These are phyloP conservation scores for Dendronephthya gigantea DNA, from an alignment of 64 coral and sea anemone genomes.

Conservation along the genomic window DNA sequence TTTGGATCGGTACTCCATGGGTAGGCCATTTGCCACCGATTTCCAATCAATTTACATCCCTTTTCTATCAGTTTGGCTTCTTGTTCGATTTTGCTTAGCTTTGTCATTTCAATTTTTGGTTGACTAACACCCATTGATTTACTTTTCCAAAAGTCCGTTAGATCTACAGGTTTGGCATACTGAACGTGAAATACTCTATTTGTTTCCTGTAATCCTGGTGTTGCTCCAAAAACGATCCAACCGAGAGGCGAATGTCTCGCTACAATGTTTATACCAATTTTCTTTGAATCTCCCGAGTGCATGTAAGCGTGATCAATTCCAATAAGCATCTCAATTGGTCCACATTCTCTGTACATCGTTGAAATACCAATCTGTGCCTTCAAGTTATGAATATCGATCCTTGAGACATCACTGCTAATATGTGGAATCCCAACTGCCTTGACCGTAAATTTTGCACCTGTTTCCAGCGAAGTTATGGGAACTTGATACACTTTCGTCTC, in stretches of 20 bases:
- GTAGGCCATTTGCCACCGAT: background rate
- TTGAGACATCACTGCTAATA: background rate
- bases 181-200: constrained; percentile 16
- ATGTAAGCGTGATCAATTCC: constrained; percentile 23
- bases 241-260: constrained; percentile 13
- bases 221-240: constrained; percentile 39
- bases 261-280: constrained; percentile 19
- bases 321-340: constrained; percentile 28
- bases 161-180: constrained; percentile 12
- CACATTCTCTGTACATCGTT: background rate
- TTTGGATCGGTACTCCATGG: background rate
- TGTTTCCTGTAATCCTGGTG: background rate
- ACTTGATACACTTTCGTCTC: background rate
- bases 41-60: background rate
- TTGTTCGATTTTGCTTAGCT: background rate
- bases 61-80: background rate
- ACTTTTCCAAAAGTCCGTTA: constrained; percentile 16
- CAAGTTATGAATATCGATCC: background rate
- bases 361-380: background rate
- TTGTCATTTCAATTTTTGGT: too few relatives aligned
- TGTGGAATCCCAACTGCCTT: background rate
- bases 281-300: constrained; percentile 12
- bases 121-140: background rate
- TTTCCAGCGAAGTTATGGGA: background rate
- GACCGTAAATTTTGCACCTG: background rate